Conservation (phyloP, 2,888 invertebrate genomes). For the Malacosoma neustria region DNA sequence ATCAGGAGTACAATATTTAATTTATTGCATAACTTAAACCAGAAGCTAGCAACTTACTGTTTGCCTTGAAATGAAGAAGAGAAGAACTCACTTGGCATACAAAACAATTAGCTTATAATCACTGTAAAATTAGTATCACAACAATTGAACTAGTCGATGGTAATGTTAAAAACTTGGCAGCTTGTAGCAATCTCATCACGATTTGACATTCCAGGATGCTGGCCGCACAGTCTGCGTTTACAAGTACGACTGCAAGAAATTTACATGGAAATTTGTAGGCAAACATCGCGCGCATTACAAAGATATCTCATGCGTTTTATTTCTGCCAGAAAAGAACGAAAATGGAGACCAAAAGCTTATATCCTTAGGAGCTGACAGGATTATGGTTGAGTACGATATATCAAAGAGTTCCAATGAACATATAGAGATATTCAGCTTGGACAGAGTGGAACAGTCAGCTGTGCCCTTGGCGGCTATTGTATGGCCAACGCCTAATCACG, state of each 20-base stretch:
- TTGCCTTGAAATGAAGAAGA: too few relatives aligned
- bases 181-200: too few relatives aligned
- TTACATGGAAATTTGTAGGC: slow-evolving; percentile 71
- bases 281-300: slow-evolving; percentile 78
- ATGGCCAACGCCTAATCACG: slow-evolving; percentile 38
- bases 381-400: slow-evolving; percentile 76
- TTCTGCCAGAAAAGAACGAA: slow-evolving; percentile 49
- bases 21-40: too few relatives aligned
- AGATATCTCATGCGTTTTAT: slow-evolving; percentile 71
- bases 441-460: slow-evolving; percentile 78
- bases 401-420: slow-evolving; percentile 49
- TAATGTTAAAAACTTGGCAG: too few relatives aligned
- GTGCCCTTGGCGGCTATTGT: slow-evolving; percentile 65
- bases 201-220: slow-evolving; percentile 53
- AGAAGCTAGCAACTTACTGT: too few relatives aligned
- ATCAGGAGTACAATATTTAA: too few relatives aligned
- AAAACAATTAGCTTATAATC: too few relatives aligned
- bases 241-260: slow-evolving; percentile 39
- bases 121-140: too few relatives aligned
- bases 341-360: slow-evolving; percentile 59
- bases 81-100: too few relatives aligned
- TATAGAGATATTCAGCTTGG: slow-evolving; percentile 55
- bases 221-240: slow-evolving; percentile 68
- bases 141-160: too few relatives aligned
- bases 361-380: slow-evolving; percentile 75